A percentile compares a stretch with the other conserved stretches of the same genome.
phyloP scores from a whole-genome alignment of 2,888 invertebrate species.

The Empis stercorea region DNA sequence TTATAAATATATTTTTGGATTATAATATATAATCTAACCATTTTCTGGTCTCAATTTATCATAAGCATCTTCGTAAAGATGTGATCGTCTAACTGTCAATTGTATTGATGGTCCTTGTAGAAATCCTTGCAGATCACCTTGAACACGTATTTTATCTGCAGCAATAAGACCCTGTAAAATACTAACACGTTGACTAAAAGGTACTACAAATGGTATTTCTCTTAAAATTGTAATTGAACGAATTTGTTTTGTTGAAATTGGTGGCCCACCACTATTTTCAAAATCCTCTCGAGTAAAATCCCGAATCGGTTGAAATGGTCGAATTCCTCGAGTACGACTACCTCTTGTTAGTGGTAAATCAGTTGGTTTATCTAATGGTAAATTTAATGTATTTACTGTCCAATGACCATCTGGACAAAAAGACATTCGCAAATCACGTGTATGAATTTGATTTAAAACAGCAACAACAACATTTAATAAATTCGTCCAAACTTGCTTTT shows the following conservation, averaged over 20 bases:
- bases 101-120: slow-evolving; percentile 62
- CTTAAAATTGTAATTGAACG: slow-evolving; percentile 76
- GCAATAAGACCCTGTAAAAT: slow-evolving; percentile 62
- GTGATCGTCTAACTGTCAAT: slow-evolving; percentile 70
- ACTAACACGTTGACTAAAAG: slow-evolving; percentile 79
- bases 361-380: slow-evolving; percentile 42
- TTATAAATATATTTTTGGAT: too few relatives aligned
- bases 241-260: slow-evolving; percentile 75
- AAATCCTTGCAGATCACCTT: slow-evolving; percentile 61
- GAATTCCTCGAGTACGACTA: slow-evolving; percentile 36
- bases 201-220: slow-evolving; percentile 88
- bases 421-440: slow-evolving; percentile 68
- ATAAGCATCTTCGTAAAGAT: slow-evolving; percentile 97
- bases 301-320: slow-evolving; percentile 43
- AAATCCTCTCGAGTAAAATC: slow-evolving; percentile 44
- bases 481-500: slow-evolving; percentile 61
- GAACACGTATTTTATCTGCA: slow-evolving; percentile 42
- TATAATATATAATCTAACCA: slow-evolving; percentile 56
- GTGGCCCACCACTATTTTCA: slow-evolving; percentile 58
- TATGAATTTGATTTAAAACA: slow-evolving; percentile 70
- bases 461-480: slow-evolving; percentile 57
- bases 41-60: slow-evolving; percentile 83
- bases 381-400: slow-evolving; percentile 40
- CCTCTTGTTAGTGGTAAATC: slow-evolving; percentile 41
- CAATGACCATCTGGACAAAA: slow-evolving; percentile 63